These are phyloP conservation scores for Rhyacophila brunnea DNA, from an alignment of 1,140 invertebrate species.

Conservation along the genomic window DNA sequence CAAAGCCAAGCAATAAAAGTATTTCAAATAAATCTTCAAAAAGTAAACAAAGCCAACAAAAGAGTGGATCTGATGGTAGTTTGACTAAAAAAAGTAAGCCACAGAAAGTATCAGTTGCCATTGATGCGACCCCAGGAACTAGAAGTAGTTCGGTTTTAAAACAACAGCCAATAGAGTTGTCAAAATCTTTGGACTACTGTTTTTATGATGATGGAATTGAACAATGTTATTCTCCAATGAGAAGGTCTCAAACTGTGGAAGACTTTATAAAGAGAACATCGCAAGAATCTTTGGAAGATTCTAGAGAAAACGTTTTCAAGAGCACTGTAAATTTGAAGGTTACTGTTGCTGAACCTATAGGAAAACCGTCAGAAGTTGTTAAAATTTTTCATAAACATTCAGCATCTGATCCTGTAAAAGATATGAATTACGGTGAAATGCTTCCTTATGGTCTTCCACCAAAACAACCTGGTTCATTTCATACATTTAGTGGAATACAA, in stretches of 20 bases:
- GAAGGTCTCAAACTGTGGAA: slow-evolving; percentile 49
- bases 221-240: slow-evolving; percentile 38
- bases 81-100: slow-evolving; percentile 50
- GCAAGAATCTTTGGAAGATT: slow-evolving; percentile 26
- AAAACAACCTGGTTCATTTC: slow-evolving; percentile 43
- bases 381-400: slow-evolving; percentile 69
- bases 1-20: slow-evolving; percentile 18
- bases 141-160: slow-evolving; percentile 68
- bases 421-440: slow-evolving; percentile 51
- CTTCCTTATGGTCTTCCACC: slow-evolving; percentile 41
- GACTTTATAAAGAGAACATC: slow-evolving; percentile 39
- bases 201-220: slow-evolving; percentile 39
- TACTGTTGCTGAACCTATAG: slow-evolving; percentile 26
- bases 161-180: slow-evolving; percentile 72
- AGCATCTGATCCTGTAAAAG: slow-evolving; percentile 68
- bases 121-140: slow-evolving; percentile 72
- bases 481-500: slow-evolving; percentile 50
- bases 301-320: slow-evolving; percentile 45
- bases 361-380: slow-evolving; percentile 40
- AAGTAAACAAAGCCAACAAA: slow-evolving; percentile 48
- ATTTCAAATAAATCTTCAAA: slow-evolving; percentile 44
- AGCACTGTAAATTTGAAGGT: slow-evolving; percentile 51
- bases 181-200: slow-evolving; percentile 56
- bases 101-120: slow-evolving; percentile 69
- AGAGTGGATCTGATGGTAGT: slow-evolving; percentile 36